Evolutionary conservation across 2,113 vertebrate species (phyloP).

Genomic region (Rhizomys pruinosus): DNA sequence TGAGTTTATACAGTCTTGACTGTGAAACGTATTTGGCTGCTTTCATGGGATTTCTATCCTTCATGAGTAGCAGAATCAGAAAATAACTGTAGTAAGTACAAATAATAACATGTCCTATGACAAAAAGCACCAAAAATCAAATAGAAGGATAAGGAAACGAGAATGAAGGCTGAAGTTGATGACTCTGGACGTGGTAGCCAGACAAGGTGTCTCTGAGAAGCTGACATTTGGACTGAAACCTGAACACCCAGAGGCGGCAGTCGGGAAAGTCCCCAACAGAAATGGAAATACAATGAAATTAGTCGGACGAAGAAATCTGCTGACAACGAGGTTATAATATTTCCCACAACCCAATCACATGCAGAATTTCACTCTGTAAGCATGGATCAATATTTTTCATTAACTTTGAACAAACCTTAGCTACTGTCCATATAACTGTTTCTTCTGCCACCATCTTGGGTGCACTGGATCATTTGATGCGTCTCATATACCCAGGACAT

Average conservation of each 20-base stretch:
- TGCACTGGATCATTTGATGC: background rate
- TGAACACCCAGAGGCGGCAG: background rate
- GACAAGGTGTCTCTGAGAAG: background rate
- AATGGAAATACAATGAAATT: background rate
- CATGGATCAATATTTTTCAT: background rate
- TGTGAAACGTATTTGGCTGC: background rate
- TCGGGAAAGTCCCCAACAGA: background rate
- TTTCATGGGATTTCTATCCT: background rate
- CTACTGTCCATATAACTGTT: too few species aligned
- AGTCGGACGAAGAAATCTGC: background rate
- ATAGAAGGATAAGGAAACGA: background rate
- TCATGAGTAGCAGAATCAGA: background rate
- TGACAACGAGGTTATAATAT: background rate
- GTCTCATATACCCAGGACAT: background rate
- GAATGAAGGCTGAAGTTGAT: background rate
- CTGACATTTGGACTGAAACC: too few species aligned
- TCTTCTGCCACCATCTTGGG: background rate
- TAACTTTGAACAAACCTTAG: background rate
- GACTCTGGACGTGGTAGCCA: background rate
- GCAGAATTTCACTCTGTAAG: background rate
- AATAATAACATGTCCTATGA: background rate
- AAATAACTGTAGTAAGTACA: constrained; percentile 28
- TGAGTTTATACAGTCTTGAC: background rate
- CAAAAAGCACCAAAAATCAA: background rate
- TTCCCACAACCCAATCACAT: background rate